Base-by-base conservation (phyloP, 2,797 vertebrate species). In the Sebastes dallii region DNA sequence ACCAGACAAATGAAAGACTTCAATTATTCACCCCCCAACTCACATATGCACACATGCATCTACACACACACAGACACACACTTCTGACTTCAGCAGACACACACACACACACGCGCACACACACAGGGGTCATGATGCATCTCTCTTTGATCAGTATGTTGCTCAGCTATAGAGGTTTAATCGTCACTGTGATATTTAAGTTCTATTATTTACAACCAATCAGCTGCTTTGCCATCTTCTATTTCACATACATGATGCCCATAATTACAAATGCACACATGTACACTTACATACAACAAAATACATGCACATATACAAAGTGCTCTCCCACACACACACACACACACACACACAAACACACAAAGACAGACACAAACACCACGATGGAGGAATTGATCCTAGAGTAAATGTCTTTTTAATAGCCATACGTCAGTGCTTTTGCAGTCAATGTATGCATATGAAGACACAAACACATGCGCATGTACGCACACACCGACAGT, bases 1-100 rank as follows among this genome's bases (percentile, higher is more conserved):
- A 99, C 97, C 97, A 97, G 97, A 99, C 96, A 99, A 99, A 99
- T 98, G 98, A 97, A 98, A 98, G 98, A 98, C 97, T 98, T 97
- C 97, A 99, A 96, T 97, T 96, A 97, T 96, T 96, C 95, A 96
- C 92, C 93, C 91, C 76, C 88, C 78, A 83, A 93, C 90, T 91
- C 90, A 85, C 87, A 93, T 90, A 93, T 89, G 83, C 93, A 86
- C 90, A 84, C 86, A 85, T 59, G n/a, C 80, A 82, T 58, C 60
- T 30, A 82, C 62, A 69, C 73, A 74, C 78, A 81, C 82, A 82
- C 79, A 77, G 54, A 74, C 54, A 61, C 54, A n/a, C 66, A 72
- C 81, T 61, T 89, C 71, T 81, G 80, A 85, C 89, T 80, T 74
- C 52, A 78, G 74, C 75, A 77, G 79, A 69, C 36, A 73, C 67